Conservation (phyloP, 2,113 vertebrate species). For the Cariama cristata region DNA sequence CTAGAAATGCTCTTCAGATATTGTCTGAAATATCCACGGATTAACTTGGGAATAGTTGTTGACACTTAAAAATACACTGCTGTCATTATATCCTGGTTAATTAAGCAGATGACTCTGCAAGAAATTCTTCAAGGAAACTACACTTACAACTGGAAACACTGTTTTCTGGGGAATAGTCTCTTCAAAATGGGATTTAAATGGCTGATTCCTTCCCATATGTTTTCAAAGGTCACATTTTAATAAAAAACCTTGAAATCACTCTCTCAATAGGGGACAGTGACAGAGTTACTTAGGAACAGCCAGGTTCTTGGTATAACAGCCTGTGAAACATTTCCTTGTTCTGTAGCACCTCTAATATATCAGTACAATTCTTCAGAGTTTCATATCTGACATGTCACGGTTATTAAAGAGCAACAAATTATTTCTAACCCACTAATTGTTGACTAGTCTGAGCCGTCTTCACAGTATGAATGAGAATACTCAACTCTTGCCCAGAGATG, state of each 20-base stretch:
- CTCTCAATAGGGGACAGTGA: neutral
- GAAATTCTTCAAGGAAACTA: neutral
- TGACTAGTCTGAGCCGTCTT: neutral
- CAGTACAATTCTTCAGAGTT: neutral
- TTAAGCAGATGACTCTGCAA: neutral
- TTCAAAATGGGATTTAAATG: neutral
- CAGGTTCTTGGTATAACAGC: neutral
- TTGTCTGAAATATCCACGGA: neutral
- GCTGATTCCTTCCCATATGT: neutral
- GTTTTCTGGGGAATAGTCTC: neutral
- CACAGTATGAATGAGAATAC: neutral
- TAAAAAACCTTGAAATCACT: neutral
- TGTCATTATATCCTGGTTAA: neutral
- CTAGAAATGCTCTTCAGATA: neutral
- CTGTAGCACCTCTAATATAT: neutral
- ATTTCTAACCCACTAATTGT: neutral
- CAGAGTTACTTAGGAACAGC: neutral
- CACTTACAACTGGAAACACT: neutral
- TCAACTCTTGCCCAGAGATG: neutral
- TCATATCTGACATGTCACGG: neutral
- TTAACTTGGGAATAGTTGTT: neutral
- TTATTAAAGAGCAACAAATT: neutral
- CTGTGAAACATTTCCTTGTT: neutral
- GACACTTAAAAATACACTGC: neutral
- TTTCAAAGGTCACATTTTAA: conserved; percentile 48